These are phyloP conservation scores for Axea sp. DNA, from an alignment of 2,888 invertebrate genomes.

Conservation along the genomic window DNA sequence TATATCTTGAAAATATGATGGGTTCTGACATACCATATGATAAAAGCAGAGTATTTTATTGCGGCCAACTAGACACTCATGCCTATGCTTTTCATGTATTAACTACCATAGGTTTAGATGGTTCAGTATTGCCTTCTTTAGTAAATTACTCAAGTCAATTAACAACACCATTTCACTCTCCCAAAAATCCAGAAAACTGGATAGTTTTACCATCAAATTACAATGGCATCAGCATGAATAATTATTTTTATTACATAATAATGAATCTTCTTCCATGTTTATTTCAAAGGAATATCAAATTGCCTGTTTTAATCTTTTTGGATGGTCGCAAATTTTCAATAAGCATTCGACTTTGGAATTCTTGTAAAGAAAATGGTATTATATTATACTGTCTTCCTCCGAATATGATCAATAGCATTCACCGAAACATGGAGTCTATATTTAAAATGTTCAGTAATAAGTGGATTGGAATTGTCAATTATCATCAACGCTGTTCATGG, in stretches of 20 bases:
- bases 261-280: constrained; percentile 15
- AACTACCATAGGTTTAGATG: constrained; percentile 14
- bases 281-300: not conserved
- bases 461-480: not conserved
- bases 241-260: constrained; percentile 19
- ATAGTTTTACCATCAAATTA: not conserved
- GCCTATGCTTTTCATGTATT: constrained; percentile 13
- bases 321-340: constrained; percentile 28
- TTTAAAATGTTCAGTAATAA: not conserved
- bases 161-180: not conserved
- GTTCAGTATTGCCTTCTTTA: constrained; percentile 14
- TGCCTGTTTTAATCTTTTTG: constrained; percentile 21
- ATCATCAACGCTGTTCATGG: constrained; percentile 2
- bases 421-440: not conserved
- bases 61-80: constrained; percentile 11
- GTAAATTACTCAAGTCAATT: not conserved
- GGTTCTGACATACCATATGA: constrained; percentile 14
- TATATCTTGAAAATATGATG: not conserved
- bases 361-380: constrained; percentile 16
- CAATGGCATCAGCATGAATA: constrained; percentile 18
- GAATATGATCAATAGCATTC: not conserved
- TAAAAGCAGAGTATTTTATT: constrained; percentile 7
- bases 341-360: constrained; percentile 20
- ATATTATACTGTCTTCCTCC: constrained; percentile 21
- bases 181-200: constrained; percentile 1